Conservation (phyloP, 2,113 vertebrate species). For the cat (Felis catus) region F.catus_Fca126_mat1.0 CM031421.1:81694001-81694500, state of each 20-base stretch:
- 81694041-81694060: background rate
- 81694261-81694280: background rate
- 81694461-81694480: background rate
- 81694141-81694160: background rate
- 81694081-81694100: background rate
- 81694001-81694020: rapidly evolving
- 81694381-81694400: background rate
- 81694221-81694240: background rate
- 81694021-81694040: background rate
- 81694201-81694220: background rate
- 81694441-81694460: background rate
- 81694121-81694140: background rate
- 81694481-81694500: background rate
- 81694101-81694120: too few relatives aligned
- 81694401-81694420: background rate
- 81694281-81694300: background rate
- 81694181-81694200: background rate
- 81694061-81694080: background rate
- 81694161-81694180: background rate
- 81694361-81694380: background rate
- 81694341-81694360: background rate
- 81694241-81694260: background rate
- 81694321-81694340: background rate
- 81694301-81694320: background rate
- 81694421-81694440: background rate